A percentile compares a stretch with the other conserved stretches of the same genome.
These are phyloP conservation scores for Ibidorhyncha struthersii DNA, from an alignment of 2,113 vertebrate genomes.

Conservation along the genomic window DNA sequence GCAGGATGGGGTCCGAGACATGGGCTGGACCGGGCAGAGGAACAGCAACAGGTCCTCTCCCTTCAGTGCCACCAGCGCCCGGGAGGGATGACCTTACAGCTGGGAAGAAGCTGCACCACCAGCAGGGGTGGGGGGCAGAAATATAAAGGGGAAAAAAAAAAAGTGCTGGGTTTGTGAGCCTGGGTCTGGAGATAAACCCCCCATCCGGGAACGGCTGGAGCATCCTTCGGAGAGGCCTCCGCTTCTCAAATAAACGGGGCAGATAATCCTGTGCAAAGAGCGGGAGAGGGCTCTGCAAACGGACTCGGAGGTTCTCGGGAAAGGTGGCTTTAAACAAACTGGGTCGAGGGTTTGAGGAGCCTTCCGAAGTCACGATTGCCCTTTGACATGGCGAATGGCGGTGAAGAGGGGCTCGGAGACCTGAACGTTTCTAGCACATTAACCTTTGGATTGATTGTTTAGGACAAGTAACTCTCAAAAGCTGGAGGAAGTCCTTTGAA, in stretches of 20 bases:
- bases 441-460: constrained; percentile 24
- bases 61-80: background rate
- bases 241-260: background rate
- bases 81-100: background rate
- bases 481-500: constrained; percentile 28
- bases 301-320: background rate
- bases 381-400: background rate
- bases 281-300: background rate
- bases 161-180: background rate
- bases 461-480: constrained; percentile 42
- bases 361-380: background rate
- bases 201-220: background rate
- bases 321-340: background rate
- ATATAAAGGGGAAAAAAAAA: background rate
- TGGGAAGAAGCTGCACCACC: background rate
- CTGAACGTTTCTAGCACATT: background rate
- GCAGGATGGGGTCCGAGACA: background rate
- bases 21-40: background rate
- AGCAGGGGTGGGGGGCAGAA: rapidly evolving
- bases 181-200: constrained; percentile 47
- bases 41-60: background rate
- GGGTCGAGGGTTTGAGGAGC: background rate
- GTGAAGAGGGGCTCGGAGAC: background rate
- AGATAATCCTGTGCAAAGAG: background rate
- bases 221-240: background rate